phyloP scores from a whole-genome alignment of 1,140 invertebrate genomes.

The Uloborus diversus region DNA sequence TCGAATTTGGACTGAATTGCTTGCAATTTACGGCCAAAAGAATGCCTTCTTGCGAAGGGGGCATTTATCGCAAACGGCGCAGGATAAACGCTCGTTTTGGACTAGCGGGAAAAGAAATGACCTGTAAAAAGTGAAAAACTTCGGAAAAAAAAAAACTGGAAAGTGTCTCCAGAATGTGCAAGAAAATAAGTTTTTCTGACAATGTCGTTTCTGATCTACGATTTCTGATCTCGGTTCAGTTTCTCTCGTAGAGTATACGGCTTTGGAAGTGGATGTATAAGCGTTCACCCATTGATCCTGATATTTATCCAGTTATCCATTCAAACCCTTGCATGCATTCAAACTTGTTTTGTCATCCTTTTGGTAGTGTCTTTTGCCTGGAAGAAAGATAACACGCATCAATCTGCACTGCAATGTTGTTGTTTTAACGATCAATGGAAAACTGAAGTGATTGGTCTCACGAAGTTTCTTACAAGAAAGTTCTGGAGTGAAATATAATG shows the following conservation, averaged over 20 bases:
- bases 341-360: neutral
- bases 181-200: slow-evolving; percentile 6
- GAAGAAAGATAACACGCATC: neutral
- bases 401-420: neutral
- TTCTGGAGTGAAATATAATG: neutral
- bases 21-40: slow-evolving; percentile 44
- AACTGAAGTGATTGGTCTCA: neutral
- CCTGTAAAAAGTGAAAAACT: slow-evolving; percentile 3
- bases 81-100: slow-evolving; percentile 50
- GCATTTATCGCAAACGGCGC: slow-evolving; percentile 52
- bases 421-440: neutral
- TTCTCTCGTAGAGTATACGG: neutral
- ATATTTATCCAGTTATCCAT: neutral
- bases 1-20: slow-evolving; percentile 53
- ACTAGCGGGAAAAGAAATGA: slow-evolving; percentile 39
- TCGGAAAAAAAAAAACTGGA: neutral
- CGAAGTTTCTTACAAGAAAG: neutral
- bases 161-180: slow-evolving; percentile 1
- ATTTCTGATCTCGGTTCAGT: slow-evolving; percentile 1
- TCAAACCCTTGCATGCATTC: neutral
- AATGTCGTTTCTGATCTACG: slow-evolving; percentile 21
- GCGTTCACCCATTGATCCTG: neutral
- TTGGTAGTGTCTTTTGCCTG: neutral
- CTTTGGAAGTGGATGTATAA: slow-evolving; percentile 17
- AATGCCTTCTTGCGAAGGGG: slow-evolving; percentile 20